Evolutionary conservation across 2,888 invertebrate genomes (phyloP).

Genomic region (Acanthopleura granulata): DNA sequence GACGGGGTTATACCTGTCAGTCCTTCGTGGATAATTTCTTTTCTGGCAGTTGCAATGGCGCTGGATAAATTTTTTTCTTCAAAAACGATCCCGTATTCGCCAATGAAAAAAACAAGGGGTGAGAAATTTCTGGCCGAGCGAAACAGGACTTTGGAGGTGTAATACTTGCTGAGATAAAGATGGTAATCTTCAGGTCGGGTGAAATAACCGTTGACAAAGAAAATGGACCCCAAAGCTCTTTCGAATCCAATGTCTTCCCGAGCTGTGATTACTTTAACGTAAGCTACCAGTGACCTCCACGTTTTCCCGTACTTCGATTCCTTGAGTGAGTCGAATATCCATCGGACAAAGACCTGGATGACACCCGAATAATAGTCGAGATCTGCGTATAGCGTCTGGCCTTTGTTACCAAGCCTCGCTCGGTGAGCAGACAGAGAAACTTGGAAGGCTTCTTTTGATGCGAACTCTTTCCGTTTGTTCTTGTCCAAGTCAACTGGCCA

Average conservation of each 20-base stretch:
- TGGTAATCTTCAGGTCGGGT: conserved; percentile 80
- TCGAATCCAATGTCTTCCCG: conserved; percentile 78
- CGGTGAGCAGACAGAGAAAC: neutral
- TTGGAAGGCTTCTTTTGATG: neutral
- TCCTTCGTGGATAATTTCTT: conserved; percentile 21
- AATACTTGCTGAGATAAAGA: conserved; percentile 84
- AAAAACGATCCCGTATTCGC: conserved; percentile 77
- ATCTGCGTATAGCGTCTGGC: neutral
- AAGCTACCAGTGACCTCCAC: neutral
- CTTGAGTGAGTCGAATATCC: neutral
- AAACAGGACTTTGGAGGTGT: conserved; percentile 84
- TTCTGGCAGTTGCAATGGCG: conserved; percentile 27
- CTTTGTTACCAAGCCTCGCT: neutral
- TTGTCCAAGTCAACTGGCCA: conserved; percentile 49
- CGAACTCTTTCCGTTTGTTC: conserved; percentile 26
- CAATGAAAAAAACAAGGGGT: conserved; percentile 79
- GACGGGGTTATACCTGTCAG: conserved; percentile 77
- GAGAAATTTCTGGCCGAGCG: conserved; percentile 87
- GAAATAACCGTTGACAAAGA: conserved; percentile 82
- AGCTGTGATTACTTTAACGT: neutral
- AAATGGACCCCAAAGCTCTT: conserved; percentile 88
- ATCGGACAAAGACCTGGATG: neutral
- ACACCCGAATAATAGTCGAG: neutral
- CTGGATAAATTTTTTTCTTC: conserved; percentile 65
- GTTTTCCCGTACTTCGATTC: neutral